phyloP scores from a whole-genome alignment of 2,888 invertebrate genomes.

The Epicampocera succincta region DNA sequence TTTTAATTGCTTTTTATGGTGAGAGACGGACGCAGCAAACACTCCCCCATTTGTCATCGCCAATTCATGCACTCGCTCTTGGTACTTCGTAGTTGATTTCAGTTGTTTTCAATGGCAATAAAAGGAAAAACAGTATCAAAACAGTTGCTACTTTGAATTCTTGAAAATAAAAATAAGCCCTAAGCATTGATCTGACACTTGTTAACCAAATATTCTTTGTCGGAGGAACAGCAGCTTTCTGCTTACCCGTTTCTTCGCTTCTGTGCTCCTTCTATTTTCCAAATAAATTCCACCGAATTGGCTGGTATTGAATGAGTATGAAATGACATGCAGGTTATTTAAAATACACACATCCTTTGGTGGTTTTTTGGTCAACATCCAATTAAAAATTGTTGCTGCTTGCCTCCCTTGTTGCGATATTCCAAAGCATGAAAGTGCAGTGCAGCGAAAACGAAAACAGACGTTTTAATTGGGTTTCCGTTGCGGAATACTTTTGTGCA shows the following conservation, averaged over 20 bases:
- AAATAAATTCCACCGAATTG: neutral
- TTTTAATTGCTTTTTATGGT: slow-evolving; percentile 50
- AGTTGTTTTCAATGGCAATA: neutral
- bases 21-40: neutral
- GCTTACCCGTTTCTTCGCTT: neutral
- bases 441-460: no score
- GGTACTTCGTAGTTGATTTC: slow-evolving; percentile 21
- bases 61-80: slow-evolving; percentile 22
- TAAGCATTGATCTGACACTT: slow-evolving; percentile 30
- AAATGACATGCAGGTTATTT: neutral
- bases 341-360: slow-evolving; percentile 9
- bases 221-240: neutral
- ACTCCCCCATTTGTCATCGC: slow-evolving; percentile 41
- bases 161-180: neutral
- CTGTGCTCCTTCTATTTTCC: neutral
- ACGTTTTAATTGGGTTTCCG: no score
- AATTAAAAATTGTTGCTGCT: slow-evolving; percentile 31
- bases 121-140: neutral
- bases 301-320: neutral
- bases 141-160: slow-evolving; percentile 13
- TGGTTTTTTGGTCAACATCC: slow-evolving; percentile 36
- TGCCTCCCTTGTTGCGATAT: neutral
- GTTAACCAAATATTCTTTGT: slow-evolving; percentile 25
- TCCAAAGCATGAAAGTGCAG: no score
- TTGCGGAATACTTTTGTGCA: no score